Evolutionary conservation across 2,797 vertebrate genomes (phyloP).

Genomic region (Lepidocolaptes lacrymiger): DNA sequence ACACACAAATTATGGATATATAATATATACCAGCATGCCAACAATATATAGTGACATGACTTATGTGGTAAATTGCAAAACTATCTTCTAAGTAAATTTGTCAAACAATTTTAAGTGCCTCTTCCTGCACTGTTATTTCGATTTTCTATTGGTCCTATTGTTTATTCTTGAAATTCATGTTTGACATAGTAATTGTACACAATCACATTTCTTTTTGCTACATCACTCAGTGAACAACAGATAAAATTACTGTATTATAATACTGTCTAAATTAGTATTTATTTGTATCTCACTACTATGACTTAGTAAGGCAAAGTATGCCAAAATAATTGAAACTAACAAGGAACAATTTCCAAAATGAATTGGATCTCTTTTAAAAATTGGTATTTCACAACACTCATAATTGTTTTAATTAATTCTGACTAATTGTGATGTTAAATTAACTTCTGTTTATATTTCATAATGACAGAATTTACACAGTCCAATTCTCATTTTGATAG

Average conservation of each 20-base stretch:
- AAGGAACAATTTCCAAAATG: background rate
- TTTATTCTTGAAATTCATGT: background rate
- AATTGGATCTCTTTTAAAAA: background rate
- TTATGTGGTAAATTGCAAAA: background rate
- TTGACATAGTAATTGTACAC: background rate
- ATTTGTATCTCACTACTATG: background rate
- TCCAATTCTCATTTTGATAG: background rate
- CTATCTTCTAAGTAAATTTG: background rate
- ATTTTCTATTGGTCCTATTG: background rate
- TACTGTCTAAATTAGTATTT: background rate
- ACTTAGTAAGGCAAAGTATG: background rate
- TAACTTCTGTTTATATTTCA: background rate
- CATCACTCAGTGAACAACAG: background rate
- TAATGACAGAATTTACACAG: background rate
- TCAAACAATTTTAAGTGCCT: background rate
- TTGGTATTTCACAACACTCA: background rate
- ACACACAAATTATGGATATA: background rate
- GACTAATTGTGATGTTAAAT: background rate
- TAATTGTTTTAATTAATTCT: background rate
- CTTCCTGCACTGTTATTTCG: background rate
- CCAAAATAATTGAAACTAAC: background rate
- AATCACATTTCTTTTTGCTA: background rate
- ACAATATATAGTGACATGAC: background rate
- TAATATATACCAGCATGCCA: background rate
- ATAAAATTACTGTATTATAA: background rate